Percentiles rank a stretch among this genome's conserved stretches.
phyloP scores from a whole-genome alignment of 2,113 vertebrate species.

The Brachyhypopomus occidentalis region DNA sequence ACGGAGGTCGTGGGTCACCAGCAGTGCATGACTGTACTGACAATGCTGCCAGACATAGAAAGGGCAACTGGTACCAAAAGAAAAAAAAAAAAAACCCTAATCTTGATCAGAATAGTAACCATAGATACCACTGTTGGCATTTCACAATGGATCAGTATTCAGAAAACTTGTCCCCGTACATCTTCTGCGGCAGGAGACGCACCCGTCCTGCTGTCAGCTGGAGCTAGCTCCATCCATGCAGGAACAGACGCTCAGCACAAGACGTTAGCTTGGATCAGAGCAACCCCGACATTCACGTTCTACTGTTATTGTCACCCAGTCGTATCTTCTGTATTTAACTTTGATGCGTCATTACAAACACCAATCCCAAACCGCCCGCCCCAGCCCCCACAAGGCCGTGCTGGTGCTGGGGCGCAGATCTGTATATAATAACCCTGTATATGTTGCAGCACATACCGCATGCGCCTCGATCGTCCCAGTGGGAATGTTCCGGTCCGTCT shows the following conservation, averaged over 20 bases:
- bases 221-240: conserved; percentile 49
- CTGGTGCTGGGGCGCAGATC: conserved; percentile 44
- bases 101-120: conserved; percentile 52
- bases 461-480: conserved; percentile 65
- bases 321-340: neutral
- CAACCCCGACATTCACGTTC: conserved; percentile 28
- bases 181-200: conserved; percentile 38
- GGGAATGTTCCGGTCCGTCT: conserved; percentile 73
- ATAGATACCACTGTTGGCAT: conserved; percentile 50
- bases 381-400: conserved; percentile 38
- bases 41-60: conserved; percentile 29
- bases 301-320: neutral
- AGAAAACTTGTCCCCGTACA: conserved; percentile 41
- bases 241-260: conserved; percentile 42
- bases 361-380: too few relatives aligned
- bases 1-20: conserved; percentile 34
- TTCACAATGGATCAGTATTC: conserved; percentile 44
- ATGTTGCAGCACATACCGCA: conserved; percentile 59
- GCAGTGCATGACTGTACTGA: neutral
- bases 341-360: neutral
- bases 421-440: conserved; percentile 61
- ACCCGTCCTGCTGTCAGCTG: conserved; percentile 45
- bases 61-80: conserved; percentile 48
- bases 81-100: conserved; percentile 37
- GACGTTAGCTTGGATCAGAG: conserved; percentile 27